Conservation (phyloP, 2,888 invertebrate genomes). For the Muschampia plurimacula region DNA sequence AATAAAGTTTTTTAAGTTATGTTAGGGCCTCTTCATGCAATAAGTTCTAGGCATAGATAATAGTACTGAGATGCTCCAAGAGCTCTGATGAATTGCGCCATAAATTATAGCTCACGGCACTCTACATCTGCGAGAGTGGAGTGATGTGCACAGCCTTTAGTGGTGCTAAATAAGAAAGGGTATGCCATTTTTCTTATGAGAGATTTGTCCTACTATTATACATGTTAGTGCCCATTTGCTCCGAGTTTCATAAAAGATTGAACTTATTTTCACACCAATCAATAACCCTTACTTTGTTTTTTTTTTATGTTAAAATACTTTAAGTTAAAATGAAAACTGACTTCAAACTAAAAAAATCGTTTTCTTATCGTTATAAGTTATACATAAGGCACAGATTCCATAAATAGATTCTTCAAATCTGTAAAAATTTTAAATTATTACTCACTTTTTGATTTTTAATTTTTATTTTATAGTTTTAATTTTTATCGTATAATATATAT, state of each 20-base stretch:
- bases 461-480: no score
- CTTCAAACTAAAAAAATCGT: no score
- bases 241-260: not conserved
- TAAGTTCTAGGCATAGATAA: not conserved
- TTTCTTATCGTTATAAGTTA: no score
- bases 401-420: no score
- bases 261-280: no score
- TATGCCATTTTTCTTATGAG: slow-evolving; percentile 45
- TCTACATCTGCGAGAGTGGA: slow-evolving; percentile 45
- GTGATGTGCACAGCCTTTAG: slow-evolving; percentile 49
- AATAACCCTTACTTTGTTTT: not conserved
- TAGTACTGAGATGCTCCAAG: not conserved
- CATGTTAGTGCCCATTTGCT: not conserved
- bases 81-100: slow-evolving; percentile 40
- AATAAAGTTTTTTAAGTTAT: no score
- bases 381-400: no score
- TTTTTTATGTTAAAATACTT: no score
- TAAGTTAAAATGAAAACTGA: no score
- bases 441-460: no score
- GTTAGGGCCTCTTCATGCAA: not conserved
- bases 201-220: slow-evolving; percentile 2
- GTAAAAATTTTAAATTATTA: no score
- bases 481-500: no score
- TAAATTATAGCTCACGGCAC: slow-evolving; percentile 47
- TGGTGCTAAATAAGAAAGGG: slow-evolving; percentile 43